Evolutionary conservation across 2,797 vertebrate species (phyloP).

Genomic region (Coreius guichenoti): DNA sequence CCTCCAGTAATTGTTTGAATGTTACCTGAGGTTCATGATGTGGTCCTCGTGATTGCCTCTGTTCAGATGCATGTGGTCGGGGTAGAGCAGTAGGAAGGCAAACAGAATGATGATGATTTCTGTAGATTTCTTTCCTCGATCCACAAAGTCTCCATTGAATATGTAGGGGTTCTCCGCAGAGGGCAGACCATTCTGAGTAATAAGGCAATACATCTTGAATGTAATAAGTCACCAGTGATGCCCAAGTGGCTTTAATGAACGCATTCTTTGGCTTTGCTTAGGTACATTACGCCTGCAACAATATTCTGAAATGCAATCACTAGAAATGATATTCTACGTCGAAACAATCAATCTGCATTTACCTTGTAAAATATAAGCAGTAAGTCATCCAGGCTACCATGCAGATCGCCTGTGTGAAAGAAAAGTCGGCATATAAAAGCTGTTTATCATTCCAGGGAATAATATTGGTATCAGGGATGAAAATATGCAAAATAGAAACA

Average conservation of each 20-base stretch:
- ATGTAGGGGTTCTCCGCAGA: conserved; percentile 89
- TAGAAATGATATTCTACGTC: background rate
- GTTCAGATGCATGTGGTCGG: conserved; percentile 91
- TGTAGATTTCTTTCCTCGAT: conserved; percentile 91
- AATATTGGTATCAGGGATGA: background rate
- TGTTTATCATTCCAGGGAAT: background rate
- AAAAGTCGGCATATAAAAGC: background rate
- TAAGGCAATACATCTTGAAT: background rate
- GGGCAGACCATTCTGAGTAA: conserved; percentile 90
- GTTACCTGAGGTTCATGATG: conserved; percentile 87
- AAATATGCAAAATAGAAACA: conserved; percentile 18
- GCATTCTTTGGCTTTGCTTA: background rate
- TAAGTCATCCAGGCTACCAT: conserved; percentile 94
- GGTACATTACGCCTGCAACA: background rate
- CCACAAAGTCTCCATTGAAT: conserved; percentile 98
- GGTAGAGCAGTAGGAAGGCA: conserved; percentile 90
- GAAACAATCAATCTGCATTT: conserved; percentile 54
- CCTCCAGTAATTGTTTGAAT: background rate
- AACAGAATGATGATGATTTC: conserved; percentile 92
- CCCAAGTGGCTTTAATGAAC: conserved; percentile 19
- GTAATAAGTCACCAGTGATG: background rate
- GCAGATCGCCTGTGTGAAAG: conserved; percentile 88
- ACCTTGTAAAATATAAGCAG: conserved; percentile 98
- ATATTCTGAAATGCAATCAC: conserved; percentile 24
- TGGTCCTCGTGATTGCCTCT: conserved; percentile 98